phyloP scores from a whole-genome alignment of 2,888 invertebrate species.

The Sinohyriopsis cumingii region DNA sequence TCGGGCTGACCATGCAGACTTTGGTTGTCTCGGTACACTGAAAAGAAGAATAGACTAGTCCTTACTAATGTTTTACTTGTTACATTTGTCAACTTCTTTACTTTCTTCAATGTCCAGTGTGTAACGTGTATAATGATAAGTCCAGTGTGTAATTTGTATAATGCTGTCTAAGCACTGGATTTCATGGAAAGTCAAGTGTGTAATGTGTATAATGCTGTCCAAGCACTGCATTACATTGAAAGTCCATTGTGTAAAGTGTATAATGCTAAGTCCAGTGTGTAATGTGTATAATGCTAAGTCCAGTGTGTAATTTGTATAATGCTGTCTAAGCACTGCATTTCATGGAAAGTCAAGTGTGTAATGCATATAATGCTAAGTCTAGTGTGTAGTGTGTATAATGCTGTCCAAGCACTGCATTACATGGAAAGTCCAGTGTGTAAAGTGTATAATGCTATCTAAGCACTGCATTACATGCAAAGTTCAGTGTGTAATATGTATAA shows the following conservation, averaged over 20 bases:
- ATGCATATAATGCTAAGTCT: too few species aligned
- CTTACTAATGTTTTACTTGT: background rate
- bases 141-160: background rate
- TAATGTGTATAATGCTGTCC: background rate
- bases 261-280: background rate
- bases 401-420: background rate
- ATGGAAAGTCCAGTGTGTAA: background rate
- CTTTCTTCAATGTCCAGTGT: background rate
- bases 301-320: too few species aligned
- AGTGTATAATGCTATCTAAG: background rate
- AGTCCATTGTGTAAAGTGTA: too few species aligned
- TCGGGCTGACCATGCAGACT: conserved; percentile 59
- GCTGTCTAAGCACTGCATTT: too few species aligned
- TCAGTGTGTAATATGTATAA: too few species aligned
- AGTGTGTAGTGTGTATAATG: too few species aligned
- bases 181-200: too few species aligned
- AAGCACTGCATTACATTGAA: background rate
- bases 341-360: too few species aligned
- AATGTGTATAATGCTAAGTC: too few species aligned
- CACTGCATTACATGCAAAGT: background rate
- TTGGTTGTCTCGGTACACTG: conserved; percentile 63
- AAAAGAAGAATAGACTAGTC: conserved; percentile 10
- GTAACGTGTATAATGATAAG: too few species aligned
- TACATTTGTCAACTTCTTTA: background rate
- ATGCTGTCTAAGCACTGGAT: background rate